Evolutionary conservation across 1,140 invertebrate genomes (phyloP).

Genomic region (Micrasema minimum): DNA sequence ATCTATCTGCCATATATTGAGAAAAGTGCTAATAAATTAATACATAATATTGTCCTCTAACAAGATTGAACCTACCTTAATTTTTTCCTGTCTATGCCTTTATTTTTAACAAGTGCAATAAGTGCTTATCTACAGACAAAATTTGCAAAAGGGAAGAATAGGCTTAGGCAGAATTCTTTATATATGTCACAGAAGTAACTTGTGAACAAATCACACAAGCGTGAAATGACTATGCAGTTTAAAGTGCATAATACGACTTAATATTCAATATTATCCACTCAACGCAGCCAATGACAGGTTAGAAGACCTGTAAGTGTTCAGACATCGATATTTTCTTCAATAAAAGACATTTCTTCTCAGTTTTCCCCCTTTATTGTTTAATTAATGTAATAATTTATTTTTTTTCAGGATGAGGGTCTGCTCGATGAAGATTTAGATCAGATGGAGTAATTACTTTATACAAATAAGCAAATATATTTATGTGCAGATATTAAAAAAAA

Average conservation of each 20-base stretch:
- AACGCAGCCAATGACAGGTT: background rate
- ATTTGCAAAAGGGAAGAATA: too few relatives aligned
- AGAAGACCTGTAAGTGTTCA: background rate
- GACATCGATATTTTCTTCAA: background rate
- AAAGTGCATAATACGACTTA: background rate
- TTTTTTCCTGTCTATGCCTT: too few relatives aligned
- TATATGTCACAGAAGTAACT: too few relatives aligned
- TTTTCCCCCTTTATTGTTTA: background rate
- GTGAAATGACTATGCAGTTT: background rate
- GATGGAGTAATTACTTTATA: background rate
- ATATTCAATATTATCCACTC: background rate
- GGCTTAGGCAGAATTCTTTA: too few relatives aligned
- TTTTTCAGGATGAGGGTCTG: constrained; percentile 26
- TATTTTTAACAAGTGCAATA: too few relatives aligned
- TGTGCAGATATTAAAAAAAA: constrained; percentile 16
- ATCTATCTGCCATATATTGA: too few relatives aligned
- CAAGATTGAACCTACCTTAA: too few relatives aligned
- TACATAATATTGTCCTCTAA: too few relatives aligned
- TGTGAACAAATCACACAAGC: too few relatives aligned
- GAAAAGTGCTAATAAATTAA: too few relatives aligned
- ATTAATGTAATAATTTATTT: background rate
- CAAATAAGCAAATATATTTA: background rate
- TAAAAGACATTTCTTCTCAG: background rate
- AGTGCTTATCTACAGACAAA: too few relatives aligned
- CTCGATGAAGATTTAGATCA: constrained; percentile 25